A percentile compares a stretch with the other conserved stretches of the same genome.
Conservation (phyloP, 2,888 invertebrate species). For the Diogma glabrata region DNA sequence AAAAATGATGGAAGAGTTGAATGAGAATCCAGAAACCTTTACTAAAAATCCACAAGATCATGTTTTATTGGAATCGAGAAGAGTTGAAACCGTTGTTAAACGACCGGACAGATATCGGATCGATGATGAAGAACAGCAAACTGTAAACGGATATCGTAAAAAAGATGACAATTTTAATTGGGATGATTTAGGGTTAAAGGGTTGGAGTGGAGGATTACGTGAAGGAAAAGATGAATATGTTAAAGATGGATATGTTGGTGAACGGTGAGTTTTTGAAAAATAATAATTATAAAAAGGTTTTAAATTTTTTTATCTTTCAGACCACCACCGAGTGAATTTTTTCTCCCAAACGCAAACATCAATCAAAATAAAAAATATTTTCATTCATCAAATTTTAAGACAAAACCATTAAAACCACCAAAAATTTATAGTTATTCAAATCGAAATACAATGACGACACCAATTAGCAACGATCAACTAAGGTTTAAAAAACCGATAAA, state of each 20-base stretch:
- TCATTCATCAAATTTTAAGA: not conserved
- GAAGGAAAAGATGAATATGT: not conserved
- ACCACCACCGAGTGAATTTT: not conserved
- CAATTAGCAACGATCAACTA: not conserved
- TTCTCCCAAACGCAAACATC: not conserved
- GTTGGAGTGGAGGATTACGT: conserved; percentile 27
- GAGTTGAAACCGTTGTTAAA: not conserved
- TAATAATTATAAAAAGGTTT: not conserved
- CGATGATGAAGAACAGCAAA: not conserved
- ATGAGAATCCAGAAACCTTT: conserved; percentile 12
- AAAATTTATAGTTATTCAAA: no score
- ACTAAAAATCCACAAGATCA: not conserved
- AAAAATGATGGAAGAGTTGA: conserved; percentile 18
- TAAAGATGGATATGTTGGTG: not conserved
- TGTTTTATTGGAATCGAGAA: not conserved
- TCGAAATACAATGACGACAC: no score
- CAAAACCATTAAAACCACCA: not conserved
- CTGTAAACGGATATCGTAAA: not conserved
- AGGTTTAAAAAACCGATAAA: no score
- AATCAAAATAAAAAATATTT: not conserved
- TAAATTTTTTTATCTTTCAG: not conserved
- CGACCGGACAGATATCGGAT: not conserved
- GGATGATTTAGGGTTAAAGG: conserved; percentile 28
- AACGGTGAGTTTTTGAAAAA: not conserved
- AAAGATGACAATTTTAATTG: conserved; percentile 21